Percentiles rank a stretch among this genome's conserved stretches.
Conservation (phyloP, 2,797 vertebrate genomes). For the Anisognathus igniventris region DNA sequence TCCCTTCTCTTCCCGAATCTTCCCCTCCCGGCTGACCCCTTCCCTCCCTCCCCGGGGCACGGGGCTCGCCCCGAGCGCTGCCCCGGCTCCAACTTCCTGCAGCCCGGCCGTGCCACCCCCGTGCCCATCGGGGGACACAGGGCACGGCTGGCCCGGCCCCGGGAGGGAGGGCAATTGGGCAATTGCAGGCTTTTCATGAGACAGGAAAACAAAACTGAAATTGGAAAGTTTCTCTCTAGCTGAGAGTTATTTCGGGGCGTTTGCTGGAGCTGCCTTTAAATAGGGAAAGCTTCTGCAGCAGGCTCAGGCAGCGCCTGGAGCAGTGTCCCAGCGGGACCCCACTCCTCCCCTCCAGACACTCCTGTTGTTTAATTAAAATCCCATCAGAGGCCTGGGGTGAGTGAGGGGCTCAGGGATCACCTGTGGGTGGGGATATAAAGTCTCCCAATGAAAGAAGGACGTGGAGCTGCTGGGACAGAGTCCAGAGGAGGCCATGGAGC, state of each 20-base stretch:
- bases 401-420: background rate
- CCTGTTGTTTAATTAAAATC: background rate
- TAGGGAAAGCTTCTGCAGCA: background rate
- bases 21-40: background rate
- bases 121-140: accelerated
- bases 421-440: accelerated
- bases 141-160: background rate
- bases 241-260: background rate
- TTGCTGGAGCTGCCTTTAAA: background rate
- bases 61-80: background rate
- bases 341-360: accelerated
- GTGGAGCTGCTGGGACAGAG: background rate
- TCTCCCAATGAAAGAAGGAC: background rate
- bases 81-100: background rate
- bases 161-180: background rate
- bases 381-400: background rate
- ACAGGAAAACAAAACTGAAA: background rate
- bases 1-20: background rate
- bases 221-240: background rate
- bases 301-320: background rate
- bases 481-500: background rate
- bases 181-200: background rate
- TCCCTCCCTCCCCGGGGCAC: background rate
- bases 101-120: background rate
- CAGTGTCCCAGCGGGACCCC: accelerated